phyloP scores from a whole-genome alignment of 2,113 vertebrate genomes.

The Hypomesus transpacificus region DNA sequence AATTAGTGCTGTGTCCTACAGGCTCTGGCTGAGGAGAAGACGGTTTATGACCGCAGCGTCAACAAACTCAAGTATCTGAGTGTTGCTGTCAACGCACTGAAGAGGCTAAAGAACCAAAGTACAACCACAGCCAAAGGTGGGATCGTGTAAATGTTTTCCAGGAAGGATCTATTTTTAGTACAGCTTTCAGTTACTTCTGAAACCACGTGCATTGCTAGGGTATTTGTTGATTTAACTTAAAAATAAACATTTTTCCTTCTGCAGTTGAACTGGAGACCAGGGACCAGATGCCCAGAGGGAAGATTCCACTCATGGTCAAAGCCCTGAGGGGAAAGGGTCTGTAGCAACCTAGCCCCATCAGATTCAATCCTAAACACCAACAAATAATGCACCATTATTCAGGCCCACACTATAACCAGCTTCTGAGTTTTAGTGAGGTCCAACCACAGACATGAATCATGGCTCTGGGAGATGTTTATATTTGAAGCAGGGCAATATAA shows the following conservation, averaged over 20 bases:
- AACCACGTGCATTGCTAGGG: not conserved
- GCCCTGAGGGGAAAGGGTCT: slow-evolving; percentile 55
- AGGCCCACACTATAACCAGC: too few species aligned
- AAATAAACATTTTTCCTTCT: slow-evolving; percentile 3
- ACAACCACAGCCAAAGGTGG: slow-evolving; percentile 60
- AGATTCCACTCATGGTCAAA: slow-evolving; percentile 55
- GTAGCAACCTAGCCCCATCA: not conserved
- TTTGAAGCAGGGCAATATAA: too few species aligned
- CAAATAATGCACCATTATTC: too few species aligned
- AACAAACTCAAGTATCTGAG: slow-evolving; percentile 81
- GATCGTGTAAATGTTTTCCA: not conserved
- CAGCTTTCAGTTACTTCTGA: not conserved
- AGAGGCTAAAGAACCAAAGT: slow-evolving; percentile 74
- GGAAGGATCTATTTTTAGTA: not conserved
- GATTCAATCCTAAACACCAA: too few species aligned
- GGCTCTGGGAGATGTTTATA: too few species aligned
- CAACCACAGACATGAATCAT: too few species aligned
- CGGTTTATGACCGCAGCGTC: slow-evolving; percentile 71
- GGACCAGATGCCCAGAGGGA: slow-evolving; percentile 58
- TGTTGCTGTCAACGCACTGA: slow-evolving; percentile 75
- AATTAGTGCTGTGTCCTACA: slow-evolving; percentile 34
- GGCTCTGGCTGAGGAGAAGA: slow-evolving; percentile 78
- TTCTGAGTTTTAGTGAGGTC: too few species aligned
- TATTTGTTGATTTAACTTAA: slow-evolving; percentile 8
- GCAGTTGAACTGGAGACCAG: slow-evolving; percentile 50